These are phyloP conservation scores for Pristionchus exspectatus DNA, from an alignment of 2,888 invertebrate genomes.

Conservation along the genomic window DNA sequence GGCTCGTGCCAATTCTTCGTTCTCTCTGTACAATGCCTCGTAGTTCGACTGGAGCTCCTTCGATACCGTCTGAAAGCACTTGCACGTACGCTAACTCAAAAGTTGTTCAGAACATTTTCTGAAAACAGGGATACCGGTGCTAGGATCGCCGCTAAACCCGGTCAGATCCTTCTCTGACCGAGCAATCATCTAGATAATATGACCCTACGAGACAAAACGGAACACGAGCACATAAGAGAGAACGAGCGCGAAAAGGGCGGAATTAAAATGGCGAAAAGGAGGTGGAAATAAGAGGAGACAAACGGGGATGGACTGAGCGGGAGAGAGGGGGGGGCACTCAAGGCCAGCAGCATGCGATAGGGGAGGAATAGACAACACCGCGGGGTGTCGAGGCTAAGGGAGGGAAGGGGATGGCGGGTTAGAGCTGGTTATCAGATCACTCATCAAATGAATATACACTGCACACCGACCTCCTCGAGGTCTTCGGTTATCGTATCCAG, in stretches of 20 bases:
- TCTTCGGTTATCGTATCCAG: conserved; percentile 78
- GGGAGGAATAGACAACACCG: conserved; percentile 4
- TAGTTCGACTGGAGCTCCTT: conserved; percentile 58
- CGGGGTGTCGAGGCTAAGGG: conserved; percentile 17
- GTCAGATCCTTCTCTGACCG: background rate
- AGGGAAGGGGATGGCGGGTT: background rate
- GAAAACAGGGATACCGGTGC: background rate
- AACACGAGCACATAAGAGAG: background rate
- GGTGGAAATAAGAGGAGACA: conserved; percentile 19
- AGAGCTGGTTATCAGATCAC: conserved; percentile 52
- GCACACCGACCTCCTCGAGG: conserved; percentile 73
- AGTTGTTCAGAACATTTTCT: background rate
- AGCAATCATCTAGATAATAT: conserved; percentile 7
- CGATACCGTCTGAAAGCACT: conserved; percentile 39
- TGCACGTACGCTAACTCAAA: background rate
- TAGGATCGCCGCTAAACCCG: background rate
- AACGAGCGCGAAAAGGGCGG: conserved; percentile 46
- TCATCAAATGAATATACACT: background rate
- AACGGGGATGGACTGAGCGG: conserved; percentile 3
- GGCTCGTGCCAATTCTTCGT: conserved; percentile 67
- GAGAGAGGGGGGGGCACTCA: background rate
- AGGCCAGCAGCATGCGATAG: background rate
- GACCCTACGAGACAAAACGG: conserved; percentile 33
- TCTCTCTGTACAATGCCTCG: conserved; percentile 68
- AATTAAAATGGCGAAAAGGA: background rate